Conservation (phyloP, 1,140 invertebrate species). For the Battus philenor region DNA sequence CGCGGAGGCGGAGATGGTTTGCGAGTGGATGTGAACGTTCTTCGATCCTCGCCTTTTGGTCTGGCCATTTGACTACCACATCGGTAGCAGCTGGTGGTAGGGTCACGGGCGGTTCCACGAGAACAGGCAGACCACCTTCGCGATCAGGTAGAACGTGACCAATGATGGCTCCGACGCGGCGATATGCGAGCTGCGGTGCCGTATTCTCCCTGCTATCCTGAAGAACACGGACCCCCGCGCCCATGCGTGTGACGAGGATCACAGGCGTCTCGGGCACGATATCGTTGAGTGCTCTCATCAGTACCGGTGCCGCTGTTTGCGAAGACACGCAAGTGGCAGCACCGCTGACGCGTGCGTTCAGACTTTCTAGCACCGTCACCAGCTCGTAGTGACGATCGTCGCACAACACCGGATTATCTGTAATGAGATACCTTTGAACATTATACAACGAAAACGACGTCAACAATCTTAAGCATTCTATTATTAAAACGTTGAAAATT, state of each 20-base stretch:
- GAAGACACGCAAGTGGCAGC: conserved; percentile 75
- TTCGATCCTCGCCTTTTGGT: conserved; percentile 27
- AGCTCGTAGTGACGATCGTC: conserved; percentile 82
- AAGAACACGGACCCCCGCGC: conserved; percentile 21
- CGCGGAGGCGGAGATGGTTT: conserved; percentile 51
- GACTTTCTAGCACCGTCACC: conserved; percentile 79
- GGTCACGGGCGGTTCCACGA: conserved; percentile 62
- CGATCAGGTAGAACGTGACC: conserved; percentile 68
- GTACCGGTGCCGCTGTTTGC: conserved; percentile 60
- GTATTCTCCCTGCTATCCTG: conserved; percentile 24
- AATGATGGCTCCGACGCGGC: conserved; percentile 46
- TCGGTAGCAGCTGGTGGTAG: conserved; percentile 51
- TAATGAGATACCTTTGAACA: conserved; percentile 28
- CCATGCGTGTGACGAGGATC: conserved; percentile 43
- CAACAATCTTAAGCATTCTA: too few relatives aligned
- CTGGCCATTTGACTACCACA: conserved; percentile 53
- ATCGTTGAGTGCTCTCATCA: conserved; percentile 66
- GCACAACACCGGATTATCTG: conserved; percentile 87
- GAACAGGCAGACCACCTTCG: conserved; percentile 63
- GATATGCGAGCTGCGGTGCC: conserved; percentile 41
- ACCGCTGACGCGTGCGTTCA: conserved; percentile 82
- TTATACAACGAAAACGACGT: conserved; percentile 8
- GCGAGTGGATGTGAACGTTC: conserved; percentile 45
- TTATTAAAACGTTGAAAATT: too few relatives aligned
- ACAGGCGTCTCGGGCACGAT: conserved; percentile 44